Percentiles rank a stretch among this genome's conserved stretches.
Conservation (phyloP, 2,113 vertebrate genomes). For the Leptobrachium ailaonicum region DNA sequence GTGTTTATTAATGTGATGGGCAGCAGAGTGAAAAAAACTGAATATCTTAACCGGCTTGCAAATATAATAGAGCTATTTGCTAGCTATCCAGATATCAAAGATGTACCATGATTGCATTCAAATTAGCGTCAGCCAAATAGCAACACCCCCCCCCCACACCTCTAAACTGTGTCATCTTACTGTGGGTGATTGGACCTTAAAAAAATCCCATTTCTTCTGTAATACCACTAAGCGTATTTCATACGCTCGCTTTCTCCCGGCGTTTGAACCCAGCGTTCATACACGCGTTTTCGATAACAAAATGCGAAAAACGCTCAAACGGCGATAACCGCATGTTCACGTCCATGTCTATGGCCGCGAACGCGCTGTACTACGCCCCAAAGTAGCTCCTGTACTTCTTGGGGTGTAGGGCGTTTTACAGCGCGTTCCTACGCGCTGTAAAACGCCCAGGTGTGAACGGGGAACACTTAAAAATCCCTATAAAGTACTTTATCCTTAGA, state of each 20-base stretch:
- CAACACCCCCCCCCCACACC: background rate
- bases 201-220: slow-evolving; percentile 17
- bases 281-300: too few species aligned
- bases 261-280: too few species aligned
- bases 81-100: slow-evolving; percentile 28
- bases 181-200: slow-evolving; percentile 17
- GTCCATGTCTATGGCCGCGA: too few species aligned
- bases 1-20: slow-evolving; percentile 41
- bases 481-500: too few species aligned
- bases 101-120: slow-evolving; percentile 34
- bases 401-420: too few species aligned
- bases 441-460: too few species aligned
- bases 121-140: slow-evolving; percentile 14
- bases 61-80: slow-evolving; percentile 47
- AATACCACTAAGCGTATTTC: background rate
- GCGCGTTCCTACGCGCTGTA: too few species aligned
- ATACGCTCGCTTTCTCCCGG: too few species aligned
- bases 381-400: too few species aligned
- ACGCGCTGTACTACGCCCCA: too few species aligned
- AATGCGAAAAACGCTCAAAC: background rate
- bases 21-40: background rate
- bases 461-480: too few species aligned
- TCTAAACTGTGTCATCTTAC: slow-evolving; percentile 20
- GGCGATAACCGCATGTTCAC: too few species aligned
- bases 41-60: slow-evolving; percentile 35